Evolutionary conservation across 2,797 vertebrate genomes (phyloP), one percentile per base, ranked within the genome.

Genomic region (Nannoperca australis): DNA sequence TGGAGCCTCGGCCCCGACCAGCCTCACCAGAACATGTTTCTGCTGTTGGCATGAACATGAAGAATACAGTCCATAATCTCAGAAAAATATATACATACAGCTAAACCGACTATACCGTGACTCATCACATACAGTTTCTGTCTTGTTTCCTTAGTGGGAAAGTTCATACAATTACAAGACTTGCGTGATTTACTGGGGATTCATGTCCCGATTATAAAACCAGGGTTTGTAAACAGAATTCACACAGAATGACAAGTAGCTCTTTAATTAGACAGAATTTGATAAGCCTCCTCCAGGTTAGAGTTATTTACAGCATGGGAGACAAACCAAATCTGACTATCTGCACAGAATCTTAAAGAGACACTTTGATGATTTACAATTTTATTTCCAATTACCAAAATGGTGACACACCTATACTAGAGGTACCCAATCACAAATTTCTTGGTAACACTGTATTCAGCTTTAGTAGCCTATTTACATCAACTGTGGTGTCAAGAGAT

Each of bases 211-310:
- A 63, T 47, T 42, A 44, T 3, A 61, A 73, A 47, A 30, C 17
- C 20, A 32, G 15, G 32, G 27, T 42, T 56, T 38, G 44, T 51
- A 83, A 75, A 75, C 67, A 75, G 51, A 42, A 49, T 15, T 53
- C 32, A 58, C n/a, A 45, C 20, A 14, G 49, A 54, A 38, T 51
- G 55, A 68, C 44, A 47, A 32, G 69, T 12, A 27, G 45, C 38
- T 54, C 38, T 40, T 53, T 59, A 45, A 51, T 50, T 55, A 51
- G 62, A 70, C 18, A 51, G 62, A 70, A 14, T 47, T 15, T 30
- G 27, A 71, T 70, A 27, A 67, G 18, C 42, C 0, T 59, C 38
- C 10, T 49, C 32, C 4, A 20, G 32, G 42, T 60, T 61, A 0
- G 7, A 56, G 14, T 30, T 73, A 18, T 32, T 55, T 50, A 47